A percentile compares a stretch with the other conserved stretches of the same genome.
Conservation (phyloP, 2,888 invertebrate species). For the Hemithea aestivaria region DNA sequence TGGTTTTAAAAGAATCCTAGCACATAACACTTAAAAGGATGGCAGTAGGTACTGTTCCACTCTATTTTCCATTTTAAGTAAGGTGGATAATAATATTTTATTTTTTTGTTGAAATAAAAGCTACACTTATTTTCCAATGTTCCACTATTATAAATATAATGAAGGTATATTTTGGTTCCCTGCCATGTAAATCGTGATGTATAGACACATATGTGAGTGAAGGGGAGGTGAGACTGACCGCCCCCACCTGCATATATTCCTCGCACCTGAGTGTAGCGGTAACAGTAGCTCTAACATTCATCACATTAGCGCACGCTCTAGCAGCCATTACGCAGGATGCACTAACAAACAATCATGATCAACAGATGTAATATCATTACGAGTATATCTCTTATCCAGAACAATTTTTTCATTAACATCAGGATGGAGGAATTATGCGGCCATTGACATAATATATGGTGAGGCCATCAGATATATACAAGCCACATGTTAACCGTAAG, state of each 20-base stretch:
- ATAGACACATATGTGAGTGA: no score
- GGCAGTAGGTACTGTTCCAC: no score
- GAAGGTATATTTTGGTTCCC: no score
- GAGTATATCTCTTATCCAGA: conserved; percentile 53
- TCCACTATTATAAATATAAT: no score
- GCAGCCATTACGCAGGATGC: conserved; percentile 62
- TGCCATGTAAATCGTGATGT: no score
- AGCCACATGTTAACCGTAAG: conserved; percentile 15
- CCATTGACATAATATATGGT: conserved; percentile 3
- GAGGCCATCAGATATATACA: background rate
- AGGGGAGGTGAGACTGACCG: conserved; percentile 49
- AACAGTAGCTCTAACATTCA: conserved; percentile 50
- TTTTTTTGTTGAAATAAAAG: no score
- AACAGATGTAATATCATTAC: conserved; percentile 51
- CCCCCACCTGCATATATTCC: conserved; percentile 51
- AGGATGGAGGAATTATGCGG: conserved; percentile 49
- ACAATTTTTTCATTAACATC: conserved; percentile 60
- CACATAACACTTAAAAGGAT: no score
- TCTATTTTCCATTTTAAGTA: no score
- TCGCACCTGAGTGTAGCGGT: conserved; percentile 46
- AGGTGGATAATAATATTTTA: no score
- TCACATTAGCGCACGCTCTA: conserved; percentile 53
- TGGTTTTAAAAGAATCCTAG: no score
- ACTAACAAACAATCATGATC: conserved; percentile 52
- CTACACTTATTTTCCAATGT: no score